Conservation (phyloP, 2,113 vertebrate species). For the Dermatemys mawii region DNA sequence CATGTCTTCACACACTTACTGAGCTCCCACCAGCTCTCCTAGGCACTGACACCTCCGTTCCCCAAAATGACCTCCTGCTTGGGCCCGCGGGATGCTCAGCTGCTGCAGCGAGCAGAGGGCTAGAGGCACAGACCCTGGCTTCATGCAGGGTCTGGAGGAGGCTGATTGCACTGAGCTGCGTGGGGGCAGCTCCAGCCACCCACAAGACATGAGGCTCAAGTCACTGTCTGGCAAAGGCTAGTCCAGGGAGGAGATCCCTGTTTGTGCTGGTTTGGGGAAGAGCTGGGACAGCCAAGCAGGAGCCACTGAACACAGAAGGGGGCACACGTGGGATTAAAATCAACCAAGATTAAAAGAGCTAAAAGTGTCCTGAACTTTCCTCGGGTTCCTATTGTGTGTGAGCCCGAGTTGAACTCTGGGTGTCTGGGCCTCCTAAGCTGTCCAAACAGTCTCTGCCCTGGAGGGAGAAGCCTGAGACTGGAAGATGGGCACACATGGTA, state of each 20-base stretch:
- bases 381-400: not conserved
- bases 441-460: slow-evolving; percentile 1
- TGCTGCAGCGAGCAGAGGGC: not conserved
- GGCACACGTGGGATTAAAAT: slow-evolving; percentile 57
- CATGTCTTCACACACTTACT: not conserved
- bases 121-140: not conserved
- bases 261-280: not conserved
- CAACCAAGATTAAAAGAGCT: slow-evolving; percentile 51
- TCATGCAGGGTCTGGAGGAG: fast-evolving
- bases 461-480: not conserved
- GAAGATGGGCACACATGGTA: not conserved
- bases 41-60: not conserved
- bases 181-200: not conserved
- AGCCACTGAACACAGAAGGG: slow-evolving; percentile 38
- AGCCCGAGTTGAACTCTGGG: not conserved
- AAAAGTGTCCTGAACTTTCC: slow-evolving; percentile 52
- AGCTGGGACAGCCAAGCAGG: slow-evolving; percentile 1
- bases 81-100: not conserved
- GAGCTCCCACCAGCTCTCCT: not conserved
- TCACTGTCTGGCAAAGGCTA: not conserved
- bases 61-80: not conserved
- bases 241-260: not conserved
- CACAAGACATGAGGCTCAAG: not conserved
- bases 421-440: not conserved
- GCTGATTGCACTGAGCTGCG: not conserved